Base-by-base conservation (phyloP, 2,113 vertebrate genomes). In the Sigmodon hispidus region DNA sequence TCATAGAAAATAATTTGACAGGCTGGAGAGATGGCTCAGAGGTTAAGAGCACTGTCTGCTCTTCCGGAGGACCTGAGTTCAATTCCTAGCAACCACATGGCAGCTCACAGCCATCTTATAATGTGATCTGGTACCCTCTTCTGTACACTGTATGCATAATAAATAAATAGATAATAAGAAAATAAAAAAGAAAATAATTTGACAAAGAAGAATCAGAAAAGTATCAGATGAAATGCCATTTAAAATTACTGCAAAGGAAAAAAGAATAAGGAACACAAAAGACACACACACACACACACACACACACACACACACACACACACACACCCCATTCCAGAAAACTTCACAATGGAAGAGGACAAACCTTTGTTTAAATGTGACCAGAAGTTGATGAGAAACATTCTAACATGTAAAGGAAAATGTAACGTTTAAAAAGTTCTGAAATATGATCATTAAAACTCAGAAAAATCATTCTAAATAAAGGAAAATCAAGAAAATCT, bases 171-270 rank as follows among this genome's bases (percentile, higher is more conserved):
- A n/a, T n/a, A n/a, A n/a, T n/a, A n/a, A n/a, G n/a, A n/a, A n/a
- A n/a, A n/a, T n/a, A n/a, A n/a, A n/a, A n/a, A n/a, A 43, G 87
- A 94, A 50, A 93, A 40, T 89, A 70, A 93, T 93, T 65, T 69
- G 43, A 91, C 7, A 12, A 70, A 89, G 31, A 50, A 79, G 61
- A 83, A 12, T 55, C 67, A 70, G 55, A 59, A 59, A 93, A 91
- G 3, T 89, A 65, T 72, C 79, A 84, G 34, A 72, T 83, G 50
- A 52, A 93, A 76, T 92, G 57, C 24, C 6, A 77, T 65, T 89
- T 83, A 87, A 85, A 40, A 17, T 86, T 95, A 79, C 3, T 57
- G 59, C 70, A 59, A 92, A 92, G 57, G 67, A 17, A 67, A 59
- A 85, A 90, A 52, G 21, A 90, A 67, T 7, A 29, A 88, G 72